Evolutionary conservation across 2,888 invertebrate genomes (phyloP).

Genomic region (Scrobipalpa atriplicella): DNA sequence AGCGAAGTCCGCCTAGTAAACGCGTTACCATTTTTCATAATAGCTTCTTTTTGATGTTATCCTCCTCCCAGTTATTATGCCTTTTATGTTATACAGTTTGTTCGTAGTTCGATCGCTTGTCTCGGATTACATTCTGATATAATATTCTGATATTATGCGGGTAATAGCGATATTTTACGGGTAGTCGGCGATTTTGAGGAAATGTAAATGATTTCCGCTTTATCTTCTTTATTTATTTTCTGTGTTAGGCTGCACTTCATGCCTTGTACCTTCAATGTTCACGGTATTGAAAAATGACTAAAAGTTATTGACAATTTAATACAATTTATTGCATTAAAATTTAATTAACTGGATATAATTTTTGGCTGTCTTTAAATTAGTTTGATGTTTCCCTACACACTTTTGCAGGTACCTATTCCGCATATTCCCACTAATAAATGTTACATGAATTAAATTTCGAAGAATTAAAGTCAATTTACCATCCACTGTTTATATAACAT

Average conservation of each 20-base stretch:
- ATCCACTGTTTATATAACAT: no score
- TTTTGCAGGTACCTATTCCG: no score
- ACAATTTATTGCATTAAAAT: no score
- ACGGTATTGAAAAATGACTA: no score
- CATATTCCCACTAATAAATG: no score
- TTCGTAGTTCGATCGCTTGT: conserved; percentile 50
- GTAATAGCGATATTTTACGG: conserved; percentile 22
- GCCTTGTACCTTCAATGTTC: no score
- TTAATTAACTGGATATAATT: no score
- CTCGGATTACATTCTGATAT: conserved; percentile 25
- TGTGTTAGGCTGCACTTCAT: background rate
- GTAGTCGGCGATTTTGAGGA: background rate
- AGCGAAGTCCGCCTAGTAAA: conserved; percentile 75
- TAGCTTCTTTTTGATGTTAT: conserved; percentile 75
- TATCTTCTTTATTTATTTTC: conserved; percentile 1
- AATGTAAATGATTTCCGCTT: conserved; percentile 6
- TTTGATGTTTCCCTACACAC: no score
- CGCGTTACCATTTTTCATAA: conserved; percentile 82
- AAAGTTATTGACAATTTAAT: no score
- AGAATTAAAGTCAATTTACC: no score
- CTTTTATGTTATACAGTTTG: conserved; percentile 67
- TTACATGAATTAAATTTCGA: no score
- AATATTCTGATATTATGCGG: conserved; percentile 26
- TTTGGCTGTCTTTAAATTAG: no score
- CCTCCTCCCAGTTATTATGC: conserved; percentile 55